Conservation (phyloP, 2,113 vertebrate genomes). For the Cheilinus undulatus region DNA sequence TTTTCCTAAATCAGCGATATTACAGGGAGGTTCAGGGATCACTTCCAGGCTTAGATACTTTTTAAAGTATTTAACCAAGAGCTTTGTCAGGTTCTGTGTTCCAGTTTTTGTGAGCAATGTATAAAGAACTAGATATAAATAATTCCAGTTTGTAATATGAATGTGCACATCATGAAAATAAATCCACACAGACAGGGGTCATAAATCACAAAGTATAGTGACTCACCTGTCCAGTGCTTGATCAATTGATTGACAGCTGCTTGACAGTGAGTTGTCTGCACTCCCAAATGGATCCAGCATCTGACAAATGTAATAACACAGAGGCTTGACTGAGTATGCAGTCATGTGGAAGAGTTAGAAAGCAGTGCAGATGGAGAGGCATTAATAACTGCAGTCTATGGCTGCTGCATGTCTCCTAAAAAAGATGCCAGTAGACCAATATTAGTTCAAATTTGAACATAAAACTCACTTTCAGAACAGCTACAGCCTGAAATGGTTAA, state of each 20-base stretch:
- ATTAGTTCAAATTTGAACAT: too few species aligned
- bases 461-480: too few species aligned
- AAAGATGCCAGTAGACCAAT: too few species aligned
- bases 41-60: conserved; percentile 25
- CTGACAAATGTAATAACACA: conserved; percentile 75
- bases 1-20: conserved; percentile 41
- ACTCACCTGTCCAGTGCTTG: conserved; percentile 92
- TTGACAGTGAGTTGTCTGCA: conserved; percentile 87
- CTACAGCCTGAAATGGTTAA: too few species aligned
- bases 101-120: neutral
- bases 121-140: conserved; percentile 1
- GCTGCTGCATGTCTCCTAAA: too few species aligned
- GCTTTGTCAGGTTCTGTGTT: conserved; percentile 11
- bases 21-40: conserved; percentile 43
- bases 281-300: conserved; percentile 91
- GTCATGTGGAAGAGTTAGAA: conserved; percentile 12
- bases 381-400: neutral
- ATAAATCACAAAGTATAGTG: conserved; percentile 27
- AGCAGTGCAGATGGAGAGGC: conserved; percentile 9
- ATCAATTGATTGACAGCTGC: conserved; percentile 93
- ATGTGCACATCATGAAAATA: neutral
- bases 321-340: conserved; percentile 38
- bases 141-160: neutral
- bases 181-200: conserved; percentile 1
- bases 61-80: conserved; percentile 30